A percentile compares a stretch with the other conserved stretches of the same genome.
These are phyloP conservation scores for Chloromyia formosa DNA, from an alignment of 2,888 invertebrate genomes.

Conservation along the genomic window DNA sequence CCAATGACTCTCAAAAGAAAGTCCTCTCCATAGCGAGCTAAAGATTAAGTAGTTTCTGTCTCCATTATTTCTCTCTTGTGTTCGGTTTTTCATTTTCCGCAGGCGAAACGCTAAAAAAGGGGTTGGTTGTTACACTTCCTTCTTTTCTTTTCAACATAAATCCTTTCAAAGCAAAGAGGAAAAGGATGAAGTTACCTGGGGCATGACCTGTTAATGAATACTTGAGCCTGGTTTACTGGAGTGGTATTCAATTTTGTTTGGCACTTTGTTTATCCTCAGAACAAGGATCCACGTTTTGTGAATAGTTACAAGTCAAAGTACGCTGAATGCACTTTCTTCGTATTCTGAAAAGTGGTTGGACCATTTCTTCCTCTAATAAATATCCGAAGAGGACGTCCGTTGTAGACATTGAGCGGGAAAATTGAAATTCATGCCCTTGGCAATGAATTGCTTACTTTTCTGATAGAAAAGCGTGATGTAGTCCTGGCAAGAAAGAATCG, in stretches of 20 bases:
- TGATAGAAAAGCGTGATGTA: too few species aligned
- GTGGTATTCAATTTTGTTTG: slow-evolving; percentile 17
- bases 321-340: not conserved
- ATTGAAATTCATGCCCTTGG: slow-evolving; percentile 28
- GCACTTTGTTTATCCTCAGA: slow-evolving; percentile 19
- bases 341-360: not conserved
- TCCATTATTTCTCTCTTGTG: too few species aligned
- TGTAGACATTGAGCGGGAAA: not conserved
- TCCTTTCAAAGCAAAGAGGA: not conserved
- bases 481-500: too few species aligned
- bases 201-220: slow-evolving; percentile 31
- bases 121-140: not conserved
- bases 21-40: too few species aligned
- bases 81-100: too few species aligned
- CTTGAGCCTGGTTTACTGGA: not conserved
- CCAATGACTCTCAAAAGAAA: too few species aligned
- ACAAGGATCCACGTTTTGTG: not conserved
- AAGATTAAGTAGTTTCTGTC: too few species aligned
- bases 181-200: slow-evolving; percentile 21
- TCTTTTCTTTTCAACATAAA: slow-evolving; percentile 1
- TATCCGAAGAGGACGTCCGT: not conserved
- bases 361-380: not conserved
- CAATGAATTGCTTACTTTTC: not conserved
- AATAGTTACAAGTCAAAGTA: too few species aligned
- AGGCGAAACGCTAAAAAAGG: too few species aligned